These are phyloP conservation scores for Erpobdella octoculata DNA, from an alignment of 2,888 invertebrate species.

Conservation along the genomic window DNA sequence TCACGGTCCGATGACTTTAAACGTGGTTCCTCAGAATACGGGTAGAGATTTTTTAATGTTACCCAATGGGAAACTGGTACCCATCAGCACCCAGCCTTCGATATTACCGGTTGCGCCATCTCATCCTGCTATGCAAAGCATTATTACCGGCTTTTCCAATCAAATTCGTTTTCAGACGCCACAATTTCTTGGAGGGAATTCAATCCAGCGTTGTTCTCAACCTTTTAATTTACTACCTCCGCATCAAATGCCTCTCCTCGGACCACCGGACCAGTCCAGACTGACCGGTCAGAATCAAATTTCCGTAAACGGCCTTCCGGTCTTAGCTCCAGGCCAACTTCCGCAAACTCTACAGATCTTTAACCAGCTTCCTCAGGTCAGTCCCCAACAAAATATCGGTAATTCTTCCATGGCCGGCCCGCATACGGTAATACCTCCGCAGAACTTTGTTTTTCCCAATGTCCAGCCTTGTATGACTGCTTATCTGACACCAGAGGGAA, in stretches of 20 bases:
- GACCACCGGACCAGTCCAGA: background rate
- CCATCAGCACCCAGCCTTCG: slow-evolving; percentile 26
- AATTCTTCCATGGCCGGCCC: background rate
- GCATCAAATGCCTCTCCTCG: slow-evolving; percentile 2
- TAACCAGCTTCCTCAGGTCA: slow-evolving; percentile 21
- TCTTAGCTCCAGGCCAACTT: slow-evolving; percentile 21
- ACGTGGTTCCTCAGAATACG: slow-evolving; percentile 19
- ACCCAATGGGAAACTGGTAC: slow-evolving; percentile 25
- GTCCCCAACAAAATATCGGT: slow-evolving; percentile 8
- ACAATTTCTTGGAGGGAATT: background rate
- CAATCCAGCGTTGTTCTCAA: slow-evolving; percentile 16
- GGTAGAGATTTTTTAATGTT: slow-evolving; percentile 25
- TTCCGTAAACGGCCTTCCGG: slow-evolving; percentile 6
- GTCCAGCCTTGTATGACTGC: slow-evolving; percentile 25
- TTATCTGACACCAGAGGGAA: slow-evolving; percentile 25
- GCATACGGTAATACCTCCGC: slow-evolving; percentile 5
- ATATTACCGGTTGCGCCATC: slow-evolving; percentile 12
- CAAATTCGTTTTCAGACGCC: slow-evolving; percentile 23
- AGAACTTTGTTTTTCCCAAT: slow-evolving; percentile 8
- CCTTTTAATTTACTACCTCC: slow-evolving; percentile 8
- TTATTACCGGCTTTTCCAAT: slow-evolving; percentile 25
- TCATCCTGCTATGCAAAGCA: slow-evolving; percentile 26
- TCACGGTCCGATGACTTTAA: slow-evolving; percentile 20
- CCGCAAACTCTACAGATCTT: slow-evolving; percentile 19
- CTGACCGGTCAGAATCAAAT: background rate